Evolutionary conservation across 1,140 invertebrate genomes (phyloP).

Genomic region (Chironomus tepperi): DNA sequence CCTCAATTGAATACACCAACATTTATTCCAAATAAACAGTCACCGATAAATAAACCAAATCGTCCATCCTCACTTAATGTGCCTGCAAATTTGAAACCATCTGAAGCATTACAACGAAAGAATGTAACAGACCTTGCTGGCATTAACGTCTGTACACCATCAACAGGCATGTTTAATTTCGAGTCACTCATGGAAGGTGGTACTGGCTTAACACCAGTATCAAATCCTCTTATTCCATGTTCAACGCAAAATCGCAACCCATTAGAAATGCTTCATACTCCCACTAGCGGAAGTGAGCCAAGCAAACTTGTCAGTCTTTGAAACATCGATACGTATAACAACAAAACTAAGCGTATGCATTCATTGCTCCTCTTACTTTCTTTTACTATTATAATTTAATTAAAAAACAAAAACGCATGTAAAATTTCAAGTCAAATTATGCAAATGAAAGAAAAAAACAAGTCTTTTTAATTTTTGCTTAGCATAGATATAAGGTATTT

Average conservation of each 20-base stretch:
- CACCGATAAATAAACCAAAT: slow-evolving; percentile 37
- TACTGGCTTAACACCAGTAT: slow-evolving; percentile 74
- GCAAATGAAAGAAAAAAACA: too few relatives aligned
- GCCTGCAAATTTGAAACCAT: slow-evolving; percentile 40
- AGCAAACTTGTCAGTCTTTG: slow-evolving; percentile 56
- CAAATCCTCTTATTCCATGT: slow-evolving; percentile 56
- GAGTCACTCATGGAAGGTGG: slow-evolving; percentile 88
- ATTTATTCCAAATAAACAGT: slow-evolving; percentile 39
- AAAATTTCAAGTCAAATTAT: too few relatives aligned
- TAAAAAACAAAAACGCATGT: too few relatives aligned
- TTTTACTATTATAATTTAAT: too few relatives aligned
- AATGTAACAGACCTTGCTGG: slow-evolving; percentile 56
- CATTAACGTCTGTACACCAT: slow-evolving; percentile 78
- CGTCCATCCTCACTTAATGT: slow-evolving; percentile 60
- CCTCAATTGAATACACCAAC: slow-evolving; percentile 41
- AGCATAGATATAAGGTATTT: too few relatives aligned
- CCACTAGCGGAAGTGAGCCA: slow-evolving; percentile 53
- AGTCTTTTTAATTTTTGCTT: too few relatives aligned
- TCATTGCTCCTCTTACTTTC: too few relatives aligned
- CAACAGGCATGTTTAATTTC: slow-evolving; percentile 82
- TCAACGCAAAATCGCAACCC: slow-evolving; percentile 57
- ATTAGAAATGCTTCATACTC: slow-evolving; percentile 56
- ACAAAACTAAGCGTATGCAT: too few relatives aligned
- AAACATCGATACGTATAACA: neutral
- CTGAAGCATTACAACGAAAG: slow-evolving; percentile 33